phyloP scores from a whole-genome alignment of 2,888 invertebrate genomes.

The Mimas tiliae region DNA sequence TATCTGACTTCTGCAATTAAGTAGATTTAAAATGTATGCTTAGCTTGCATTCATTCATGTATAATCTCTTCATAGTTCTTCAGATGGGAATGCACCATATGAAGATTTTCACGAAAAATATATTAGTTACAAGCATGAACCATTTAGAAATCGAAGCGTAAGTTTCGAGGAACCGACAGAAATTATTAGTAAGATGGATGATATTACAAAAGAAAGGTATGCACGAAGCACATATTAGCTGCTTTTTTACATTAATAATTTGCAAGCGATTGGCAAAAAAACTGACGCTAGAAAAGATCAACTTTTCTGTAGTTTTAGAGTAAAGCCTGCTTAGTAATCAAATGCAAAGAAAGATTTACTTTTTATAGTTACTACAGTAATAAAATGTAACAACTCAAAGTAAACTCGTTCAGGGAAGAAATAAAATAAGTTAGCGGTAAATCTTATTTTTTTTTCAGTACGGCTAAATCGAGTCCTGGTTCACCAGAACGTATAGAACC shows the following conservation, averaged over 20 bases:
- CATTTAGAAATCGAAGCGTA: slow-evolving; percentile 90
- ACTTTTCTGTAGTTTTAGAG: neutral
- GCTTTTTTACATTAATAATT: slow-evolving; percentile 30
- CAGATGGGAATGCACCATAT: slow-evolving; percentile 84
- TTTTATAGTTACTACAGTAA: neutral
- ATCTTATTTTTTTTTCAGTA: slow-evolving; percentile 58
- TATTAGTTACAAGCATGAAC: slow-evolving; percentile 88
- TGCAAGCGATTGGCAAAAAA: slow-evolving; percentile 28
- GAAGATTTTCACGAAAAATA: slow-evolving; percentile 93
- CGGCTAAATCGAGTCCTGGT: slow-evolving; percentile 87
- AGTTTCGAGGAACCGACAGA: slow-evolving; percentile 87
- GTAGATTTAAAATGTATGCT: slow-evolving; percentile 41
- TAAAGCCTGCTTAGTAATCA: neutral
- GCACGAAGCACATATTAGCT: slow-evolving; percentile 40
- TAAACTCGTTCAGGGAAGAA: no score
- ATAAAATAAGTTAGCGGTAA: neutral
- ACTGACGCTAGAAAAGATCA: neutral
- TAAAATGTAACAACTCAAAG: neutral
- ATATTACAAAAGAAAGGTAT: slow-evolving; percentile 69
- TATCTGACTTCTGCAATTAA: slow-evolving; percentile 31
- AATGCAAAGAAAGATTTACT: neutral
- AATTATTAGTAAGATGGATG: slow-evolving; percentile 66
- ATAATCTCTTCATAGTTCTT: slow-evolving; percentile 82
- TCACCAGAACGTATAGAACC: slow-evolving; percentile 80
- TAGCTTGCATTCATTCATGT: slow-evolving; percentile 69